A percentile compares a stretch with the other conserved stretches of the same genome.
Conservation (phyloP, 2,797 vertebrate genomes). For the Glyptemys insculpta region DNA sequence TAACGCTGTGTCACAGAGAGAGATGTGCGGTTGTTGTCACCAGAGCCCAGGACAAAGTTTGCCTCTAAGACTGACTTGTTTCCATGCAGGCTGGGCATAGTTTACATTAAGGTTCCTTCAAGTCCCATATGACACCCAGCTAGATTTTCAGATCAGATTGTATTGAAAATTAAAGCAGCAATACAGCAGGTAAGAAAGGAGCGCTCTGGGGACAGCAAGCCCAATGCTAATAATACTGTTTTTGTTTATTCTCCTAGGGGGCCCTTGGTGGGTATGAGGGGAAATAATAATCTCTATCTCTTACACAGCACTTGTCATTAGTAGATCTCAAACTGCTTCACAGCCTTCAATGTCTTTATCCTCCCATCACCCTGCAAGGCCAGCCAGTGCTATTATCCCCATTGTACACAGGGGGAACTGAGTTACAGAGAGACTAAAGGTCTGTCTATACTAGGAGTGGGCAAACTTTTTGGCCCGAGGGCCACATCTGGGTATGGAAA, state of each 20-base stretch:
- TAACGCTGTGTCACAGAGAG: background rate
- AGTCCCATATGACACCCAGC: background rate
- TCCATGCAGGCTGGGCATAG: background rate
- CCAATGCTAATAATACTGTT: background rate
- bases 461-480: no score
- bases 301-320: background rate
- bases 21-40: background rate
- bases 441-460: no score
- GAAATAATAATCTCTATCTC: background rate
- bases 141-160: background rate
- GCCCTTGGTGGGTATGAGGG: background rate
- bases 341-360: background rate
- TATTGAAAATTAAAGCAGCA: background rate
- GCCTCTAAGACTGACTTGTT: background rate
- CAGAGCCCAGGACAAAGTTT: background rate
- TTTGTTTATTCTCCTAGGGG: background rate
- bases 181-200: background rate
- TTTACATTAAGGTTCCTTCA: background rate
- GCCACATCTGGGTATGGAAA: no score
- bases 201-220: background rate
- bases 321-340: background rate
- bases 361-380: background rate
- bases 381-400: background rate
- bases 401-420: background rate
- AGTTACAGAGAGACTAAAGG: background rate